A percentile compares a stretch with the other conserved stretches of the same genome.
Evolutionary conservation across 2,888 invertebrate genomes (phyloP).

Genomic region (Tolmerus cingulatus): DNA sequence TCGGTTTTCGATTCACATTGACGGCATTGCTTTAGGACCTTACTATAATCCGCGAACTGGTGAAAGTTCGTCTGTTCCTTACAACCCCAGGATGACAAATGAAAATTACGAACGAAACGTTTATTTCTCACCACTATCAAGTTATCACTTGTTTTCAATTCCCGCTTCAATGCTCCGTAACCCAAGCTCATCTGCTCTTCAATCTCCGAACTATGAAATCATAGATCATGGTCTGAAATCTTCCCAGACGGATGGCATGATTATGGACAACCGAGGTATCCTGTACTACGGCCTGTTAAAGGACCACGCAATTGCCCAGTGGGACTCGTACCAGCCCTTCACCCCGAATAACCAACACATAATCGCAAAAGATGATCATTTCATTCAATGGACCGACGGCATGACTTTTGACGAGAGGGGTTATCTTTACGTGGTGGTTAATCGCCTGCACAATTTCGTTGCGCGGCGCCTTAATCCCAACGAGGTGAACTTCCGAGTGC

Average conservation of each 20-base stretch:
- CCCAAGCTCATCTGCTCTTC: conserved; percentile 62
- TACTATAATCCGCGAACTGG: conserved; percentile 61
- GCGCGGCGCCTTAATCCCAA: conserved; percentile 68
- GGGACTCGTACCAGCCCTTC: conserved; percentile 72
- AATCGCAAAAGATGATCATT: conserved; percentile 72
- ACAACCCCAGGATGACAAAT: conserved; percentile 50
- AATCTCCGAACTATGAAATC: conserved; percentile 61
- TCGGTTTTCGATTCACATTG: conserved; percentile 70
- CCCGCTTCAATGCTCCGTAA: conserved; percentile 70
- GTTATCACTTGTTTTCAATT: conserved; percentile 72
- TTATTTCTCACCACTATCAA: conserved; percentile 75
- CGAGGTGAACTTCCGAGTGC: conserved; percentile 73
- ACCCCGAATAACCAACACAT: conserved; percentile 68
- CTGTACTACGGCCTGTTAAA: conserved; percentile 76
- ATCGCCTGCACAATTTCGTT: conserved; percentile 73
- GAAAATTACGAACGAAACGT: conserved; percentile 63
- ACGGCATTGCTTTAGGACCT: conserved; percentile 77
- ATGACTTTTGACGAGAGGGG: conserved; percentile 70
- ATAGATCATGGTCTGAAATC: conserved; percentile 70
- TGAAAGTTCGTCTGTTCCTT: conserved; percentile 48
- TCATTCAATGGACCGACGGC: conserved; percentile 78
- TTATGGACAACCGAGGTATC: conserved; percentile 74
- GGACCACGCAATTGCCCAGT: conserved; percentile 74
- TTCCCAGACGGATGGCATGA: conserved; percentile 78
- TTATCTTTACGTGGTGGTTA: conserved; percentile 73